Evolutionary conservation across 2,888 invertebrate genomes (phyloP).

Genomic region (Tricholauxania praeusta): DNA sequence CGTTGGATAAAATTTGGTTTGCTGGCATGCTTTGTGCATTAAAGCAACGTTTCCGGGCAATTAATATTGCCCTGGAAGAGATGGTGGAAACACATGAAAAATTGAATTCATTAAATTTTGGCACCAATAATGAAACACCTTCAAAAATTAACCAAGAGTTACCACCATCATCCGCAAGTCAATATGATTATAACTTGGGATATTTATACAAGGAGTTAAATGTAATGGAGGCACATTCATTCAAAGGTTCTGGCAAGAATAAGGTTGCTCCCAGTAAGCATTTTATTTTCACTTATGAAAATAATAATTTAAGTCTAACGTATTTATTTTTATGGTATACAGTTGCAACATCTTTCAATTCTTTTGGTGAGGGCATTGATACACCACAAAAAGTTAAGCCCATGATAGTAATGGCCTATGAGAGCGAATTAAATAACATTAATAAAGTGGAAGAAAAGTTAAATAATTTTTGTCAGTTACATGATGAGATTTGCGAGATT

Average conservation of each 20-base stretch:
- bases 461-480: conserved; percentile 65
- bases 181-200: conserved; percentile 48
- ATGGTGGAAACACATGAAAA: conserved; percentile 58
- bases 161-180: conserved; percentile 11
- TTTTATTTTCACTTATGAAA: not conserved
- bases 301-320: not conserved
- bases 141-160: not conserved
- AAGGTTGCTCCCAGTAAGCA: conserved; percentile 55
- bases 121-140: not conserved
- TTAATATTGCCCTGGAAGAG: conserved; percentile 49
- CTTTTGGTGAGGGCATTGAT: conserved; percentile 54
- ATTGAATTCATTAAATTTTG: conserved; percentile 44
- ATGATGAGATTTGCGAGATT: conserved; percentile 68
- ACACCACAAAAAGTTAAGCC: conserved; percentile 42
- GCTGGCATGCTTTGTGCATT: conserved; percentile 61
- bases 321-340: not conserved
- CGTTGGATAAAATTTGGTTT: conserved; percentile 67
- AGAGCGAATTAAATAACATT: conserved; percentile 60
- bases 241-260: conserved; percentile 49
- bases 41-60: conserved; percentile 61
- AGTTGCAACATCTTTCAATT: conserved; percentile 57
- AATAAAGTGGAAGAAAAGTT: conserved; percentile 64
- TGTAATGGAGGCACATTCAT: conserved; percentile 48
- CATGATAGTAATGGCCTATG: conserved; percentile 50
- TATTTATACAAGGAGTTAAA: conserved; percentile 57